Evolutionary conservation across 2,888 invertebrate species (phyloP), one percentile per base, ranked within the genome.

Genomic region (Mythimna ferrago): DNA sequence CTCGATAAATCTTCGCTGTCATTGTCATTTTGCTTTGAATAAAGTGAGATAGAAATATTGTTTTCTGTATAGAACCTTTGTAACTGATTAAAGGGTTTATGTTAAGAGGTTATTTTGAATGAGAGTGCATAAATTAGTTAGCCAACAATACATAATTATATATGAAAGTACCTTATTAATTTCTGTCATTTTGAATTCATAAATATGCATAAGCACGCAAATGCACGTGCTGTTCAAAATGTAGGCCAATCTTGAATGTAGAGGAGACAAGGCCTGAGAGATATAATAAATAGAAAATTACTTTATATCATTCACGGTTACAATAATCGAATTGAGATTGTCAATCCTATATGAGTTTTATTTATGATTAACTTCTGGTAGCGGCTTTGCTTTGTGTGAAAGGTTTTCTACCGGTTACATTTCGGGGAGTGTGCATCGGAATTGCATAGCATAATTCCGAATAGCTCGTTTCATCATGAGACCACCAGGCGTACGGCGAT

Each of bases 1-100:
- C 10, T 32, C 61, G 44, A 79, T 83, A 83, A 79, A 54, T 83
- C 73, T 69, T 79, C 51, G n/a, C 63, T 73, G 83, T 83, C 68
- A 14, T 21, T 65, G 60, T 79, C 56, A 16, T 83, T 70, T 78
- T 79, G 19, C 14, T 53, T 57, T 66, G 6, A 69, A 61, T 66
- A 10, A 35, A 79, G 7, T 19, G 26, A 66, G 48, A 66, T 10
- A n/a, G 78, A 26, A 16, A 38, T 51, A 62, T 32, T 64, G 48
- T 66, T 65, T 21, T 51, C 16, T 63, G 7, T 38, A 53, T 41
- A 58, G 21, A 9, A 11, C 1, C 3, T 35, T 26, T 58, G 21
- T 21, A 51, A 10, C 1, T 26, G 44, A 10, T 0, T 10, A 61
- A 61, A 64, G 10, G 38, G 26, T 63, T 68, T 67, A 58, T 68